phyloP scores from a whole-genome alignment of 2,888 invertebrate species.

The Apocheima hispidaria region DNA sequence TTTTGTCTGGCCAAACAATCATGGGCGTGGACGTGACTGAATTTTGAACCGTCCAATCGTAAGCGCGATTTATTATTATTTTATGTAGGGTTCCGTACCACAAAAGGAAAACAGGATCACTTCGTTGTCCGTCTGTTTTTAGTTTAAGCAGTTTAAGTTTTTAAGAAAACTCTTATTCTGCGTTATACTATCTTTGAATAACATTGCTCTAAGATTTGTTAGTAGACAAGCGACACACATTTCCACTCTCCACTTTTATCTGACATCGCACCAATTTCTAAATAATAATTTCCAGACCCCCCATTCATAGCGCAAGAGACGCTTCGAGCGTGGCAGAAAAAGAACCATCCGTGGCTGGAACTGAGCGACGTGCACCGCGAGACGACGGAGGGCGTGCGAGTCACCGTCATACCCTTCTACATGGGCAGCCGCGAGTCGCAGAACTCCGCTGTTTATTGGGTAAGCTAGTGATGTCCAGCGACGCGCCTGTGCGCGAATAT shows the following conservation, averaged over 20 bases:
- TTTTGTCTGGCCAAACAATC: no score
- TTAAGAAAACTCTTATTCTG: no score
- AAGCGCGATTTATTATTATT: no score
- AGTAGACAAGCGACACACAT: neutral
- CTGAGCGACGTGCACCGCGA: constrained; percentile 98
- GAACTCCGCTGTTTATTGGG: constrained; percentile 97
- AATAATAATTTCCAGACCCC: constrained; percentile 86
- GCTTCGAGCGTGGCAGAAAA: constrained; percentile 97
- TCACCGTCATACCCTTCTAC: constrained; percentile 99
- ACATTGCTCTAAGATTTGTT: neutral
- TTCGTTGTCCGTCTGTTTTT: no score
- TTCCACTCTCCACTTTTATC: neutral
- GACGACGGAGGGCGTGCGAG: constrained; percentile 97
- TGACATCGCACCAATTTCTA: constrained; percentile 1
- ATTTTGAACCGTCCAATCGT: no score
- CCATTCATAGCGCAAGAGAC: constrained; percentile 96
- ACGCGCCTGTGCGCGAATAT: neutral
- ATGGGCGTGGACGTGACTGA: no score
- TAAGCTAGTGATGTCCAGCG: constrained; percentile 62
- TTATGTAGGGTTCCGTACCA: no score
- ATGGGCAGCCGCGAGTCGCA: constrained; percentile 98
- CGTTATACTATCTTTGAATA: no score
- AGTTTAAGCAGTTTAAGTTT: no score
- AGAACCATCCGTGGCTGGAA: constrained; percentile 98
- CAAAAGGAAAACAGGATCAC: no score